Conservation (phyloP, 1,140 invertebrate genomes). For the Araneus ventricosus region DNA sequence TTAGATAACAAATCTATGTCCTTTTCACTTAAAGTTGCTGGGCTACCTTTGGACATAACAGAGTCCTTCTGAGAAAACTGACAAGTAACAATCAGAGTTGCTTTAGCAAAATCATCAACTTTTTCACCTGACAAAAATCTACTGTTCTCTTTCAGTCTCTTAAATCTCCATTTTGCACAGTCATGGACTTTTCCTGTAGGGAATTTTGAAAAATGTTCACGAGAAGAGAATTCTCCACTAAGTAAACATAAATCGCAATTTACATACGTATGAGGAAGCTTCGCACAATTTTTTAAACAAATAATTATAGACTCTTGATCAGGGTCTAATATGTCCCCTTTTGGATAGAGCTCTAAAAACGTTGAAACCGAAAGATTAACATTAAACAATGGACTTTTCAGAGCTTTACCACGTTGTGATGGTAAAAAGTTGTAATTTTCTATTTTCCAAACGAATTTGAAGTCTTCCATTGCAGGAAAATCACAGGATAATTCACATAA, state of each 20-base stretch:
- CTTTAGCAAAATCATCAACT: neutral
- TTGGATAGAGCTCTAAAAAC: conserved; percentile 8
- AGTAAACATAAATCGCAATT: neutral
- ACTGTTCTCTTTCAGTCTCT: neutral
- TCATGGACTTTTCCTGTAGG: neutral
- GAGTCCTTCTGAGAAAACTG: neutral
- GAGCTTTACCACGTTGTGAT: neutral
- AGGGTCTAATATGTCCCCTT: neutral
- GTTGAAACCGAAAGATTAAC: neutral
- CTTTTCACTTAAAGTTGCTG: neutral
- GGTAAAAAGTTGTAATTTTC: conserved; percentile 11
- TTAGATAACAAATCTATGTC: neutral
- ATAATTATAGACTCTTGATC: neutral
- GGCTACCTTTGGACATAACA: too few relatives aligned
- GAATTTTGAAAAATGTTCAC: neutral
- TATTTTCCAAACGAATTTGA: conserved; percentile 15
- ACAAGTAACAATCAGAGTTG: neutral
- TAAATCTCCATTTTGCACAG: neutral
- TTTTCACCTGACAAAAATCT: neutral
- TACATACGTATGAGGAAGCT: neutral
- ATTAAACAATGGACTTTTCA: conserved; percentile 21
- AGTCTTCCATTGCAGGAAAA: neutral
- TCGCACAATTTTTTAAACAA: neutral
- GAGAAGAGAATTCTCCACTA: neutral
- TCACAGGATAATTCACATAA: too few relatives aligned